These are phyloP conservation scores for Iguana delicatissima DNA, from an alignment of 2,797 vertebrate genomes.

Conservation along the genomic window DNA sequence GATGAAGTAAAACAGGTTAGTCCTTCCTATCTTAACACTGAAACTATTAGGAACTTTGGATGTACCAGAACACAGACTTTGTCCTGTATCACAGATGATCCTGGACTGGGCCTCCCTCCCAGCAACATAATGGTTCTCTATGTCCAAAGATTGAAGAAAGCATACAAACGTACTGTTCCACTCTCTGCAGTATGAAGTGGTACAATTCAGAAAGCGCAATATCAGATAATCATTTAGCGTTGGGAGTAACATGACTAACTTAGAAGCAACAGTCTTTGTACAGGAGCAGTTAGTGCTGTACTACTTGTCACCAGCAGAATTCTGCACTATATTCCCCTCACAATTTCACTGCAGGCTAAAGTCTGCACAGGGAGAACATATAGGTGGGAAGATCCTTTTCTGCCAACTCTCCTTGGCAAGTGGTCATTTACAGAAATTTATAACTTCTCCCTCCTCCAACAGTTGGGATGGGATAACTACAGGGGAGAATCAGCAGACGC, in stretches of 20 bases:
- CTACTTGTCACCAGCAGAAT: not conserved
- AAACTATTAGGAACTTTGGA: not conserved
- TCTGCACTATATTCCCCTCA: not conserved
- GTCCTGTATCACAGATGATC: not conserved
- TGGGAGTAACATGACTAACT: not conserved
- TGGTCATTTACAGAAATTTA: not conserved
- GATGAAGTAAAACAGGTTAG: slow-evolving; percentile 27
- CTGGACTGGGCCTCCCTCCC: not conserved
- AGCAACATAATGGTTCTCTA: too few relatives aligned
- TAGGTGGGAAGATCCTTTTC: not conserved
- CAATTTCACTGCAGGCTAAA: not conserved
- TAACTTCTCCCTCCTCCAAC: not conserved
- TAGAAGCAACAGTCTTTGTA: not conserved
- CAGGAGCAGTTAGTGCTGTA: not conserved
- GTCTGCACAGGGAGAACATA: not conserved
- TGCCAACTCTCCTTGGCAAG: not conserved
- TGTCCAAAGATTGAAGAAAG: not conserved
- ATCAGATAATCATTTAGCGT: not conserved
- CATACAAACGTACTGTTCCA: not conserved
- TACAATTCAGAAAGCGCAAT: not conserved
- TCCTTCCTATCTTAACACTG: not conserved
- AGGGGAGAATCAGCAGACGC: not conserved
- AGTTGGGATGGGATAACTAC: not conserved
- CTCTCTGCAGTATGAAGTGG: not conserved
- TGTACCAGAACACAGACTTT: not conserved